Evolutionary conservation across 2,113 vertebrate genomes (phyloP).

Genomic region (Herpailurus yagouaroundi): DNA sequence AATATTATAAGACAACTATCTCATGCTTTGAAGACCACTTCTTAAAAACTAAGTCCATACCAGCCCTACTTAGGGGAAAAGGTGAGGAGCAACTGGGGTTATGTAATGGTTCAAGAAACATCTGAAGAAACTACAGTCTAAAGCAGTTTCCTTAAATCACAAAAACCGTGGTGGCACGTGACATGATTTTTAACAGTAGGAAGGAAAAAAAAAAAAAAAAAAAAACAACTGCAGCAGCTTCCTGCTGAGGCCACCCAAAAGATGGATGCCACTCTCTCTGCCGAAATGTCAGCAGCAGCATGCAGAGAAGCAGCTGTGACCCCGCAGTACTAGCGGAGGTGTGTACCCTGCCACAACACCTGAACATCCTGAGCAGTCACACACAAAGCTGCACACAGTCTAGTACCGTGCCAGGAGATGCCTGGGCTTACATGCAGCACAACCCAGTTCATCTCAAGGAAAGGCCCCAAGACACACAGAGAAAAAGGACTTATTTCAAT

Average conservation of each 20-base stretch:
- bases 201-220: constrained; percentile 36
- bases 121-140: not conserved
- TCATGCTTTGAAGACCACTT: not conserved
- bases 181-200: not conserved
- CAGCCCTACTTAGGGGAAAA: not conserved
- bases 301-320: not conserved
- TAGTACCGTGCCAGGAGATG: not conserved
- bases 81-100: no score
- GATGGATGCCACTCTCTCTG: not conserved
- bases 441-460: not conserved
- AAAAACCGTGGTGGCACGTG: not conserved
- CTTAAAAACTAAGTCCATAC: not conserved
- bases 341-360: not conserved
- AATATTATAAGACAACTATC: not conserved
- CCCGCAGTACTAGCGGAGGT: not conserved
- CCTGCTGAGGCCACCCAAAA: not conserved
- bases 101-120: not conserved
- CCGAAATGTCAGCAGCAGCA: not conserved
- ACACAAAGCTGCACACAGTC: not conserved
- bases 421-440: not conserved
- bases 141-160: not conserved
- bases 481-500: not conserved
- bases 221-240: not conserved
- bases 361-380: not conserved
- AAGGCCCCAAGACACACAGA: not conserved